phyloP scores from a whole-genome alignment of 2,888 invertebrate genomes.

The Chorisops tibialis region DNA sequence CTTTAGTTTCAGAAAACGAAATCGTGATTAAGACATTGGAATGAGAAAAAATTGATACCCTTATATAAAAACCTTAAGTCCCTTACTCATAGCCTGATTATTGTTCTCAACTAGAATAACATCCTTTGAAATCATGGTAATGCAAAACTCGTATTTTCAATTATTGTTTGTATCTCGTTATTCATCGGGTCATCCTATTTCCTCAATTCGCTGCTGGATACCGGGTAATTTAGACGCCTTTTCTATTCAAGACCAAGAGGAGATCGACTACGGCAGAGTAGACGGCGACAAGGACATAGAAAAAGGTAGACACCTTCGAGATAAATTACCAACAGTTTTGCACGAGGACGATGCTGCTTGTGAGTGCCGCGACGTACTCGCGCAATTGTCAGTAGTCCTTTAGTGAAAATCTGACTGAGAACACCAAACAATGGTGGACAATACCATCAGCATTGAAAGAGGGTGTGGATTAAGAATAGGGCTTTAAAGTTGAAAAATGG shows the following conservation, averaged over 20 bases:
- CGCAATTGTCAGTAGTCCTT: too few species aligned
- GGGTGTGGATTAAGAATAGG: too few species aligned
- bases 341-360: background rate
- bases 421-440: too few species aligned
- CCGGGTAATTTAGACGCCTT: slow-evolving; percentile 12
- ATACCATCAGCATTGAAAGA: too few species aligned
- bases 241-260: background rate
- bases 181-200: slow-evolving; percentile 11
- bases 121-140: background rate
- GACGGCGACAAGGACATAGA: background rate
- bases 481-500: background rate
- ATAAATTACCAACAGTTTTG: slow-evolving; percentile 8
- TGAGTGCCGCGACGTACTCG: too few species aligned
- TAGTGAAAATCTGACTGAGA: too few species aligned
- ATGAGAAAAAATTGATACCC: too few species aligned
- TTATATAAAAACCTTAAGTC: background rate
- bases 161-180: slow-evolving; percentile 7
- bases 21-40: too few species aligned
- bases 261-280: background rate
- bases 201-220: slow-evolving; percentile 3
- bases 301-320: slow-evolving; percentile 6
- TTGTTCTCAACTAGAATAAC: background rate
- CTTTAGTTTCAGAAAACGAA: too few species aligned
- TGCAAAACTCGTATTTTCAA: background rate
- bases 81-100: too few species aligned